A percentile compares a stretch with the other conserved stretches of the same genome.
Conservation (phyloP, 2,888 invertebrate species). For the Steinernema hermaphroditum region DNA sequence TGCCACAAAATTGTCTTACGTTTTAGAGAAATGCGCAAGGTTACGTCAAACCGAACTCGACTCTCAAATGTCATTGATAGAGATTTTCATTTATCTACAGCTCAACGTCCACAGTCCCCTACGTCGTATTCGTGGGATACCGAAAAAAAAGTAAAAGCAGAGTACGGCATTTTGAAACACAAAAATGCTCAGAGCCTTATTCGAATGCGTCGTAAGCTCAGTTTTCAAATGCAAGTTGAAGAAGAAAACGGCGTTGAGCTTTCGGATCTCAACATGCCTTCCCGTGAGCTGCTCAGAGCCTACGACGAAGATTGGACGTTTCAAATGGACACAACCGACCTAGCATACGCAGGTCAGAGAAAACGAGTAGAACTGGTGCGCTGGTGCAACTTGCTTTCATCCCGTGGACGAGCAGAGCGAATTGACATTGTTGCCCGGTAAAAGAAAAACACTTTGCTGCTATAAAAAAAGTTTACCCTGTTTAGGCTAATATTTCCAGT, state of each 20-base stretch:
- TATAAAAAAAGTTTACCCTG: background rate
- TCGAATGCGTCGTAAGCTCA: slow-evolving; percentile 43
- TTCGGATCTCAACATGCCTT: slow-evolving; percentile 37
- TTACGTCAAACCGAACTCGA: slow-evolving; percentile 59
- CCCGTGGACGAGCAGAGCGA: slow-evolving; percentile 62
- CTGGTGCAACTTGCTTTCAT: slow-evolving; percentile 63
- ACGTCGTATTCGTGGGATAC: slow-evolving; percentile 2
- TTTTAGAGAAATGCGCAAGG: slow-evolving; percentile 61
- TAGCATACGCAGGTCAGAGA: slow-evolving; percentile 60
- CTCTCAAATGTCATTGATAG: slow-evolving; percentile 63
- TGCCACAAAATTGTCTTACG: background rate
- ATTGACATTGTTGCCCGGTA: slow-evolving; percentile 65
- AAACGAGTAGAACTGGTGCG: slow-evolving; percentile 64
- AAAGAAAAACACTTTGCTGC: no score
- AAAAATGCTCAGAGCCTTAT: slow-evolving; percentile 50
- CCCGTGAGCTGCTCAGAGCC: slow-evolving; percentile 39
- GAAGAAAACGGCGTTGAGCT: slow-evolving; percentile 46
- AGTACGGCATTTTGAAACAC: no score
- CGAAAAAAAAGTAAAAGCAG: background rate
- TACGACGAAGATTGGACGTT: slow-evolving; percentile 53
- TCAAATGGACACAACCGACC: slow-evolving; percentile 54
- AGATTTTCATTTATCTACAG: slow-evolving; percentile 19
- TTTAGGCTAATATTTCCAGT: slow-evolving; percentile 64
- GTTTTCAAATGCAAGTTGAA: slow-evolving; percentile 49
- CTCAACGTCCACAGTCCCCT: background rate